phyloP scores from a whole-genome alignment of 2,888 invertebrate genomes.

The Eupithecia insigniata region DNA sequence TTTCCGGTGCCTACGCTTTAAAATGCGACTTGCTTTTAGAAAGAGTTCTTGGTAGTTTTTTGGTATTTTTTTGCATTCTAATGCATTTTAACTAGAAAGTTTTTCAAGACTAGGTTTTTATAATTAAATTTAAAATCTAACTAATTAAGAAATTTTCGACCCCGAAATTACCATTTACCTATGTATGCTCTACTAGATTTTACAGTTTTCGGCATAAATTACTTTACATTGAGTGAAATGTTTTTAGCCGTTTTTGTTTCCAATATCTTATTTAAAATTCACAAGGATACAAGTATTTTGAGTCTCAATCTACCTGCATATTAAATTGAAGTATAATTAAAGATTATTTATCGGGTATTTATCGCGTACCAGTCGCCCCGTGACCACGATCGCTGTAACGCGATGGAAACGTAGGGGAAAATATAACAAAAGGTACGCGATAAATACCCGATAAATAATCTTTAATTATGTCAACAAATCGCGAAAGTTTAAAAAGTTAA shows the following conservation, averaged over 20 bases:
- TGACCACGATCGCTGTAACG: too few relatives aligned
- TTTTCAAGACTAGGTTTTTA: not conserved
- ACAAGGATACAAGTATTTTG: not conserved
- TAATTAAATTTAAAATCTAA: not conserved
- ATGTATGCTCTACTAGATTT: not conserved
- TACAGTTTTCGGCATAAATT: not conserved
- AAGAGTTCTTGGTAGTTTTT: not conserved
- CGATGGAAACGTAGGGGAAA: too few relatives aligned
- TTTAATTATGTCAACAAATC: too few relatives aligned
- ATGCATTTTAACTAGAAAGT: conserved; percentile 5
- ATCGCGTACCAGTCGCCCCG: too few relatives aligned
- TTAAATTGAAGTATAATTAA: not conserved
- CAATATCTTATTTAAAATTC: not conserved
- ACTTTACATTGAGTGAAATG: not conserved
- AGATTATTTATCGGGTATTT: too few relatives aligned
- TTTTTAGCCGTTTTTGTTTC: not conserved
- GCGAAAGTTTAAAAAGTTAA: too few relatives aligned
- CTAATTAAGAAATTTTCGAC: not conserved
- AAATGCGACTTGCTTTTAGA: not conserved
- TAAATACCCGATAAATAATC: too few relatives aligned
- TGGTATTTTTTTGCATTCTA: not conserved
- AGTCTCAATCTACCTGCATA: not conserved
- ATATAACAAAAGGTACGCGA: too few relatives aligned
- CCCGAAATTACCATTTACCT: not conserved
- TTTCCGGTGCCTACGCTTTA: not conserved